These are phyloP conservation scores for Tinea trinotella DNA, from an alignment of 2,888 invertebrate species.

Conservation along the genomic window DNA sequence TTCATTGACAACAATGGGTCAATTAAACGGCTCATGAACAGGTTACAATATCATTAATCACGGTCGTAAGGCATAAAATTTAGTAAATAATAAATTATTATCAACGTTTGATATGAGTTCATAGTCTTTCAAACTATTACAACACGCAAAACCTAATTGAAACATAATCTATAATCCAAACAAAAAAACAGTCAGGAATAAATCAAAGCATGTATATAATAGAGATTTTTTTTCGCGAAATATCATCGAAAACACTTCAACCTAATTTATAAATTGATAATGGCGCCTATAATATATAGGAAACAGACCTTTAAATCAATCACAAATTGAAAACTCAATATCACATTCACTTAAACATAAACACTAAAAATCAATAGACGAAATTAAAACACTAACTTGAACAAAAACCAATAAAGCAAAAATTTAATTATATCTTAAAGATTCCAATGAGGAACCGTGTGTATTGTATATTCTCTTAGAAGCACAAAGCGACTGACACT, in stretches of 20 bases:
- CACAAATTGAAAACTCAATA: background rate
- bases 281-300: too few relatives aligned
- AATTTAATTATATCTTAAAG: background rate
- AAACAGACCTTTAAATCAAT: background rate
- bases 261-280: too few relatives aligned
- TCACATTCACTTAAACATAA: background rate
- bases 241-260: too few relatives aligned
- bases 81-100: background rate
- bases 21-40: conserved; percentile 49
- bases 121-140: too few relatives aligned
- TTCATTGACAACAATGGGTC: conserved; percentile 49
- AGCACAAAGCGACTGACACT: conserved; percentile 2
- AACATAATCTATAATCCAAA: too few relatives aligned
- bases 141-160: too few relatives aligned
- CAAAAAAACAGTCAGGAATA: too few relatives aligned
- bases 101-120: too few relatives aligned
- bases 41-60: conserved; percentile 52
- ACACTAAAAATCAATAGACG: background rate
- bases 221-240: too few relatives aligned
- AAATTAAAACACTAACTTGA: background rate
- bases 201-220: too few relatives aligned
- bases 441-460: background rate
- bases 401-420: background rate
- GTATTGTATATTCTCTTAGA: background rate
- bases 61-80: background rate